These are phyloP conservation scores for Tachina lurida DNA, from an alignment of 2,888 invertebrate genomes.

Conservation along the genomic window DNA sequence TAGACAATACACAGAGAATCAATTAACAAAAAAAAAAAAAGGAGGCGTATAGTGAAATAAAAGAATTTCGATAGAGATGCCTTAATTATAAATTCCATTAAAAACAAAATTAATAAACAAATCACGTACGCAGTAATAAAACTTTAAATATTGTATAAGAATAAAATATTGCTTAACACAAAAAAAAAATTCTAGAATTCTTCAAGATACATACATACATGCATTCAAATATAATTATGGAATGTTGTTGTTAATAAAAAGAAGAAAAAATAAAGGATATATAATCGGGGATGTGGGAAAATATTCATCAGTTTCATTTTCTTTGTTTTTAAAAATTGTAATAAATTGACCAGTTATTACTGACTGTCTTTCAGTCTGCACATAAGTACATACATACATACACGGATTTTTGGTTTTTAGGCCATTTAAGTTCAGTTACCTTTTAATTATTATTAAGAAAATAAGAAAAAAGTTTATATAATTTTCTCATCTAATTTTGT, in stretches of 20 bases:
- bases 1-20: slow-evolving; percentile 45
- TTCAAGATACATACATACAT: too few species aligned
- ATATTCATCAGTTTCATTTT: slow-evolving; percentile 44
- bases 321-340: slow-evolving; percentile 61
- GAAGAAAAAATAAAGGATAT: slow-evolving; percentile 48
- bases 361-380: slow-evolving; percentile 1
- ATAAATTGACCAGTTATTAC: slow-evolving; percentile 28
- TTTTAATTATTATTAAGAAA: slow-evolving; percentile 44
- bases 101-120: slow-evolving; percentile 58
- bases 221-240: neutral
- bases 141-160: neutral
- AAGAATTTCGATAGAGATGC: slow-evolving; percentile 35
- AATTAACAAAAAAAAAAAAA: slow-evolving; percentile 39
- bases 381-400: slow-evolving; percentile 36
- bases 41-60: slow-evolving; percentile 62
- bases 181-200: slow-evolving; percentile 1
- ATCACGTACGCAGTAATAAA: slow-evolving; percentile 57
- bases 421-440: slow-evolving; percentile 69
- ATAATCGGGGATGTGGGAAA: slow-evolving; percentile 24
- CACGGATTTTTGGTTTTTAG: slow-evolving; percentile 53
- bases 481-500: slow-evolving; percentile 1
- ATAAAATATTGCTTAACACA: slow-evolving; percentile 1
- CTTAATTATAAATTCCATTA: slow-evolving; percentile 58
- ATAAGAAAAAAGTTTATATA: slow-evolving; percentile 16
- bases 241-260: slow-evolving; percentile 39